phyloP scores from a whole-genome alignment of 2,888 invertebrate species.

The Anorthoa munda region DNA sequence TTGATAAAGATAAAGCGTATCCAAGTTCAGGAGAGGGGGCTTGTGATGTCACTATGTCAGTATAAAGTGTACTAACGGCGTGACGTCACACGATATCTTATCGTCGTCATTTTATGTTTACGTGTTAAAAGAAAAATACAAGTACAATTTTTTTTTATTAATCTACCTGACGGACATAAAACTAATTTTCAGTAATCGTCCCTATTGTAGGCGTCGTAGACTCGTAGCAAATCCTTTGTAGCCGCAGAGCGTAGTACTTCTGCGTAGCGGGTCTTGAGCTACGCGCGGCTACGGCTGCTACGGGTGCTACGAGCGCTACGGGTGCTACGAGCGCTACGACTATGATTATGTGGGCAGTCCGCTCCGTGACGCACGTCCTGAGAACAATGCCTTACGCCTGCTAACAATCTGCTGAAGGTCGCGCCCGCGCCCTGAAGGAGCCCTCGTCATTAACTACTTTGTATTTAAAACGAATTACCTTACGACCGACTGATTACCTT shows the following conservation, averaged over 20 bases:
- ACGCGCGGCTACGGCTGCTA: conserved; percentile 34
- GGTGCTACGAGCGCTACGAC: conserved; percentile 26
- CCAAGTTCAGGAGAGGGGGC: too few relatives aligned
- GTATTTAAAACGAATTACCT: conserved; percentile 3
- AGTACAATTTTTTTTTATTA: too few relatives aligned
- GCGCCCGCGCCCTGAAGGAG: neutral
- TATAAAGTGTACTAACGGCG: too few relatives aligned
- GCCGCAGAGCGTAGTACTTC: conserved; percentile 23
- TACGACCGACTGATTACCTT: neutral
- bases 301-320: conserved; percentile 34
- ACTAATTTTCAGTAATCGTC: too few relatives aligned
- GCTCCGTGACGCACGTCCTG: conserved; percentile 62
- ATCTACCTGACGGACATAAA: too few relatives aligned
- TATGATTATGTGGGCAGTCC: conserved; percentile 45
- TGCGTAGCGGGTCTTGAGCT: conserved; percentile 49
- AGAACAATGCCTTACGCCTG: conserved; percentile 37
- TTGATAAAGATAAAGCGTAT: too few relatives aligned
- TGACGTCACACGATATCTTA: too few relatives aligned
- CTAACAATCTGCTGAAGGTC: conserved; percentile 55
- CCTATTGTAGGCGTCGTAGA: conserved; percentile 5
- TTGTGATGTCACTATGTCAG: too few relatives aligned
- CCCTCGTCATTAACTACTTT: neutral
- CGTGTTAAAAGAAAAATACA: too few relatives aligned
- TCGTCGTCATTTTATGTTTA: too few relatives aligned
- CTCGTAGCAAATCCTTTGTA: conserved; percentile 16